These are phyloP conservation scores for Oryzias melastigma DNA, from an alignment of 2,113 vertebrate species.

Conservation along the genomic window DNA sequence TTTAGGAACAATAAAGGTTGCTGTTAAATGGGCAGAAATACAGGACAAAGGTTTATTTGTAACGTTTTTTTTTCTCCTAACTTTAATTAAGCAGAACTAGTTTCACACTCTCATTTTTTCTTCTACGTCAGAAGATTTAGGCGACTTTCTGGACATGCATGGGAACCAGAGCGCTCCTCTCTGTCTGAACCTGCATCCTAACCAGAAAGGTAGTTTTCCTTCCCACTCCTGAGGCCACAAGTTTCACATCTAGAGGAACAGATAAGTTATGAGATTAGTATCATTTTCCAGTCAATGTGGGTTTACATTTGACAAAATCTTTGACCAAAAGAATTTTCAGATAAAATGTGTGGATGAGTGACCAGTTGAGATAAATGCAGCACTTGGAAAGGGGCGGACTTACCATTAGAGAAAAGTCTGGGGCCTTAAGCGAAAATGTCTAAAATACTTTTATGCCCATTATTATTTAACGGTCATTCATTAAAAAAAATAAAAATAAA, in stretches of 20 bases:
- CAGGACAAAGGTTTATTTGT: background rate
- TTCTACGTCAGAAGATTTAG: no score
- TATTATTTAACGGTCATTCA: no score
- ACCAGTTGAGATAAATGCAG: no score
- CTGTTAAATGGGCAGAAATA: background rate
- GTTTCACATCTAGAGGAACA: slow-evolving; percentile 67
- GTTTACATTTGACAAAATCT: background rate
- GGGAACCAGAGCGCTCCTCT: slow-evolving; percentile 36
- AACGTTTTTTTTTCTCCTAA: no score
- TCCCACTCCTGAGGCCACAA: slow-evolving; percentile 47
- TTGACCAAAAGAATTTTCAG: background rate
- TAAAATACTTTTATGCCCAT: no score
- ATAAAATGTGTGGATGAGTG: no score
- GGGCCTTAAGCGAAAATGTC: no score
- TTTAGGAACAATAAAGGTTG: background rate
- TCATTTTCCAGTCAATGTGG: slow-evolving; percentile 41
- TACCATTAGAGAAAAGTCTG: no score
- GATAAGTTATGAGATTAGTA: slow-evolving; percentile 51
- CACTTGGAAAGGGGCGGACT: no score
- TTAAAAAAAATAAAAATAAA: no score
- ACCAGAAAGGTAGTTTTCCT: slow-evolving; percentile 66
- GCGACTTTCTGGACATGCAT: background rate
- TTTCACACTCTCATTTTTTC: no score
- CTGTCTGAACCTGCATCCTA: slow-evolving; percentile 3
- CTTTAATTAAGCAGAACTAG: no score